Percentiles rank a stretch among this genome's conserved stretches.
Evolutionary conservation across 2,797 vertebrate species (phyloP).

Genomic region (Pipistrellus nathusii): DNA sequence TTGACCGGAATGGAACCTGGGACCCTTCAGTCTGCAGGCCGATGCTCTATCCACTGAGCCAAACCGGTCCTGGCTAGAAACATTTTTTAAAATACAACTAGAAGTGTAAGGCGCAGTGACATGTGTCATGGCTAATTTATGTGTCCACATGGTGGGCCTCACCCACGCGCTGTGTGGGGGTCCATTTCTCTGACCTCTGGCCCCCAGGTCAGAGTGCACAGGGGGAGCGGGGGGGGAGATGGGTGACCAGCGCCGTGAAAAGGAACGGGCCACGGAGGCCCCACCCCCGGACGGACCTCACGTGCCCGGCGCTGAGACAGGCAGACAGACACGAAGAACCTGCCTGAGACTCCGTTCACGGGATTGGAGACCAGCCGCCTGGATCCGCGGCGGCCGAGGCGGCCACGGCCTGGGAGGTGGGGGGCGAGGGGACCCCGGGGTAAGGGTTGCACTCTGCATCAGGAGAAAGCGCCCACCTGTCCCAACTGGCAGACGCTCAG

Average conservation of each 20-base stretch:
- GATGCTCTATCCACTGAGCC: too few species aligned
- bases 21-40: too few species aligned
- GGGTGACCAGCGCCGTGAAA: neutral
- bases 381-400: fast-evolving
- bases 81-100: too few species aligned
- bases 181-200: too few species aligned
- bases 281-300: neutral
- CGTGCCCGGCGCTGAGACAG: fast-evolving
- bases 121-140: too few species aligned
- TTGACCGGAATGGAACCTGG: too few species aligned
- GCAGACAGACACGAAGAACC: neutral
- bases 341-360: fast-evolving
- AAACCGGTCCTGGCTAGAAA: too few species aligned
- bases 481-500: neutral
- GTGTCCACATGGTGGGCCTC: too few species aligned
- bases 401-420: neutral
- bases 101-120: too few species aligned
- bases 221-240: too few species aligned
- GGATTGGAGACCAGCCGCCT: fast-evolving
- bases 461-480: neutral
- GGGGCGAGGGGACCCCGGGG: fast-evolving
- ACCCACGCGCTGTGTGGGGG: too few species aligned
- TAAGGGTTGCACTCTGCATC: fast-evolving
- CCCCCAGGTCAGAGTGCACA: too few species aligned
- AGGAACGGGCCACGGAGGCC: fast-evolving